Evolutionary conservation across 1,140 invertebrate genomes (phyloP), one percentile per base, ranked within the genome.

Genomic region (Melitaea cinxia): DNA sequence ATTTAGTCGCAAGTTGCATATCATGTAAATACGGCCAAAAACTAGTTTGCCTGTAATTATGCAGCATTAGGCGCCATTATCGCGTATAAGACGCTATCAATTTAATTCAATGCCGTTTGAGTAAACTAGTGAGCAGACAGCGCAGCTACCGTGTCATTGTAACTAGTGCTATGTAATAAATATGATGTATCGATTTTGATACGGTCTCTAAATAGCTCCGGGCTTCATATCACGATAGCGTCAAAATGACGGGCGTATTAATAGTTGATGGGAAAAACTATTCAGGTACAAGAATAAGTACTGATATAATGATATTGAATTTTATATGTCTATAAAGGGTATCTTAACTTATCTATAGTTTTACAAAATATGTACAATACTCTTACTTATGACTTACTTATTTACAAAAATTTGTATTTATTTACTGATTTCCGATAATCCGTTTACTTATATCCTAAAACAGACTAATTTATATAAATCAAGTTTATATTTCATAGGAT

Each of bases 81-180:
- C 72, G 73, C 60, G 62, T 78, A 81, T 62, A 55, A 67, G 54
- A 45, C 59, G 62, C 76, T 75, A 85, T 83, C 77, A 79, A 82
- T 83, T 80, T 82, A 85, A 85, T 82, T 77, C 76, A 82, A 76
- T 80, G 76, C 73, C 75, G 74, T 80, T 79, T 80, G 74, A 70
- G 65, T 70, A 73, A 75, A 81, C 72, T 59, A 71, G 70, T 47
- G 58, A 55, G 50, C 54, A 65, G 57, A 70, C 61, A 72, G 55
- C 53, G 62, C 45, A 60, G 73, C 73, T 76, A 77, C 74, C 52
- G 66, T 77, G 62, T 72, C 70, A 72, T 72, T 78, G 70, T 65
- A 58, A 66, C 56, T 66, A 19, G 50, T 61, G 69, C 52, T 59
- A 68, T 26, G 53, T 61, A 68, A 71, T 68, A 57, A 52, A 47